Conservation (phyloP, 2,888 invertebrate species). For the Nomada hirtipes region DNA sequence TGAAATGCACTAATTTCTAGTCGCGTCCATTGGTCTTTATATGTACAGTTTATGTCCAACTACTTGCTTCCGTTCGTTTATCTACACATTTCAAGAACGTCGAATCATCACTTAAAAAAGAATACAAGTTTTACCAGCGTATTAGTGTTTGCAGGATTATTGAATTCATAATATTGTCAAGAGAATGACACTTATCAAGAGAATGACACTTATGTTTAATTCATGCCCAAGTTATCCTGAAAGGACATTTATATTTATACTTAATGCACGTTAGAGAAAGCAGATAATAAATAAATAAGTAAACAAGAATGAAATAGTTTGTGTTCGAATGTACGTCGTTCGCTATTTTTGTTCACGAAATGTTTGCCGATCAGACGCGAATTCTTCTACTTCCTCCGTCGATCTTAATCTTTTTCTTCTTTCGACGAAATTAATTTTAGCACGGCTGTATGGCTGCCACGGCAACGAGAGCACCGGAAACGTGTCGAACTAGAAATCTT, state of each 20-base stretch:
- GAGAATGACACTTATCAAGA: background rate
- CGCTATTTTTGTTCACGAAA: constrained; percentile 42
- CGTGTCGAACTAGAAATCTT: constrained; percentile 55
- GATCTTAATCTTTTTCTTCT: constrained; percentile 52
- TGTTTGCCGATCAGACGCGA: constrained; percentile 49
- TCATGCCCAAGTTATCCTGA: background rate
- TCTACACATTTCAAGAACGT: constrained; percentile 17
- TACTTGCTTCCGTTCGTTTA: constrained; percentile 11
- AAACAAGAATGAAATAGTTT: background rate
- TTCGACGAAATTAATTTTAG: constrained; percentile 65
- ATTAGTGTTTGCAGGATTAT: background rate
- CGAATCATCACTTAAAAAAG: constrained; percentile 41
- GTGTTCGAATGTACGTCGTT: background rate
- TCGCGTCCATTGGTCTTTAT: background rate
- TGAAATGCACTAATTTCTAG: background rate
- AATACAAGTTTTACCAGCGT: constrained; percentile 27
- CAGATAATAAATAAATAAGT: background rate
- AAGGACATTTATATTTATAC: too few relatives aligned
- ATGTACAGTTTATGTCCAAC: background rate
- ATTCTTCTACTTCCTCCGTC: constrained; percentile 49
- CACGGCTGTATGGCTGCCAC: constrained; percentile 41
- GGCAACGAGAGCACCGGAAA: constrained; percentile 55
- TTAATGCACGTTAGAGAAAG: background rate
- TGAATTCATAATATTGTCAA: background rate
- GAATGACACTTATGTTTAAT: background rate